Evolutionary conservation across 2,797 vertebrate genomes (phyloP).

Genomic region (Cichlasoma orientale): DNA sequence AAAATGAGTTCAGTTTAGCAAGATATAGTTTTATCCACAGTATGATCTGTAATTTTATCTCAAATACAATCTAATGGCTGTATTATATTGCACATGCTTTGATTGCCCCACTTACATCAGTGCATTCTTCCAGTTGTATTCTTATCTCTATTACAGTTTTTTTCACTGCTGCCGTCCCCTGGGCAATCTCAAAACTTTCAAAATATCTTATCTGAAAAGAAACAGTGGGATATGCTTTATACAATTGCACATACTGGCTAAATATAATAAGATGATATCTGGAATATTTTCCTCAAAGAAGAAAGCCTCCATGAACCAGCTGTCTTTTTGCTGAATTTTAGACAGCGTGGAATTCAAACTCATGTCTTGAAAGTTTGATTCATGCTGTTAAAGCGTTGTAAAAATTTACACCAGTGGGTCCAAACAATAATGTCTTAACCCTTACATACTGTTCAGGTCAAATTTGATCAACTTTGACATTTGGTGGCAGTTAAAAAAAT

Average conservation of each 20-base stretch:
- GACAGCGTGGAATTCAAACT: background rate
- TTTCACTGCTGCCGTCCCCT: rapidly evolving
- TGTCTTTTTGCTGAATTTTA: background rate
- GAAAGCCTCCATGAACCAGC: too few species aligned
- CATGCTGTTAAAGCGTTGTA: background rate
- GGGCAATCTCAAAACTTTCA: background rate
- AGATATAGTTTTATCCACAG: background rate
- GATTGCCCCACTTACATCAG: background rate
- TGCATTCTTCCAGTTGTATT: background rate
- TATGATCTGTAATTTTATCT: background rate
- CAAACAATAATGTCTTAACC: background rate
- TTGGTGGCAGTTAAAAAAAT: background rate
- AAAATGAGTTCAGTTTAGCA: background rate
- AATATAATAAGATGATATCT: background rate
- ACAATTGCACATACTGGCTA: background rate
- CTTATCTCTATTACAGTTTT: background rate
- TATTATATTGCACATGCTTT: background rate
- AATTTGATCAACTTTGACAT: background rate
- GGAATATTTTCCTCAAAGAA: too few species aligned
- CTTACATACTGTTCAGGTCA: background rate
- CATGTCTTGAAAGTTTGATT: background rate
- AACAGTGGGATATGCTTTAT: background rate
- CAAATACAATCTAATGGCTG: background rate
- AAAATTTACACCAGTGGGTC: background rate
- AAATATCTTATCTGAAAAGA: background rate